Conservation (phyloP, 2,797 vertebrate genomes). For the Poeciliopsis turneri region DNA sequence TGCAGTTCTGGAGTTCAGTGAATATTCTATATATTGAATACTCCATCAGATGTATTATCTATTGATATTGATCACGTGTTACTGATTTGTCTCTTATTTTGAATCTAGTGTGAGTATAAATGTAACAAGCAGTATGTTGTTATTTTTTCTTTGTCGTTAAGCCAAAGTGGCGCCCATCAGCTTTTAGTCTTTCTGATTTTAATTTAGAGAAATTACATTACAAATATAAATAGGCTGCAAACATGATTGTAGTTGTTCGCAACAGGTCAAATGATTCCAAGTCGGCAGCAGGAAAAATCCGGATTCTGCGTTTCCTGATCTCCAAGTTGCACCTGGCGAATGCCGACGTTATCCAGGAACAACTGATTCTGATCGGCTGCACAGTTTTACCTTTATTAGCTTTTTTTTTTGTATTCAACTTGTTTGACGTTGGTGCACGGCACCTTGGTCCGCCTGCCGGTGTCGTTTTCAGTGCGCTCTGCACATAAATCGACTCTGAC, state of each 20-base stretch:
- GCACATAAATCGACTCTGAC: not conserved
- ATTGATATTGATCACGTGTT: too few relatives aligned
- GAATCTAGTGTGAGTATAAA: not conserved
- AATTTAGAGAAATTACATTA: not conserved
- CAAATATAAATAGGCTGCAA: not conserved
- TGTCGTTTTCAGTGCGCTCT: not conserved
- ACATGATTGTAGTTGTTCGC: not conserved
- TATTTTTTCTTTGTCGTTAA: not conserved
- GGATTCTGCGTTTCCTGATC: not conserved
- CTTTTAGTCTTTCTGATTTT: not conserved
- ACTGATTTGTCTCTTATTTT: too few relatives aligned
- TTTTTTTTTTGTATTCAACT: not conserved
- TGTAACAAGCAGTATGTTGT: not conserved
- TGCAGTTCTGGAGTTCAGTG: too few relatives aligned
- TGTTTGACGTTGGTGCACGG: not conserved
- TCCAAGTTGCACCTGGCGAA: not conserved
- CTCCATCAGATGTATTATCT: too few relatives aligned
- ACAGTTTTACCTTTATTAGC: not conserved
- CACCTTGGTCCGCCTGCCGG: not conserved
- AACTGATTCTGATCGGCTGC: too few relatives aligned
- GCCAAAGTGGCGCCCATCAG: not conserved
- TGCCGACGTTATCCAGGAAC: not conserved
- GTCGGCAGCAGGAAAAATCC: not conserved
- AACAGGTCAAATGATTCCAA: not conserved
- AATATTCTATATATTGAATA: too few relatives aligned